Evolutionary conservation across 2,888 invertebrate species (phyloP), one percentile per base, ranked within the genome.

Genomic region (Erebia epiphron): DNA sequence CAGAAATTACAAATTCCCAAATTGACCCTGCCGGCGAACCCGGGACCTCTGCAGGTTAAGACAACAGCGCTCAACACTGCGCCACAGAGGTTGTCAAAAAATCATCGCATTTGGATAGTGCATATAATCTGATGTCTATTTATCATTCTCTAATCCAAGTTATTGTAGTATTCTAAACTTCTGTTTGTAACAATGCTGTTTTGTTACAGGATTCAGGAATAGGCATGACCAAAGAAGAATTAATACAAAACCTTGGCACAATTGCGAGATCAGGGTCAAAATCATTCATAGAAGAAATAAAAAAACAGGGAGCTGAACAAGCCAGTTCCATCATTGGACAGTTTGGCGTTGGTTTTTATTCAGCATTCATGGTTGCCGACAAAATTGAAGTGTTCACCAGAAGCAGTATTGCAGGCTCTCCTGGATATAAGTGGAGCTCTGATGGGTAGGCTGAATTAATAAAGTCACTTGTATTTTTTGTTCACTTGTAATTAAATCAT

Each of bases 311-410:
- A 57, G 88, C 94, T 5, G 92, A 94, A 1, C 89, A 93, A 41
- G 95, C 95, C 13, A 96, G 95, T 64, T 96, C 96, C 75, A 98
- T 99, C 67, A 98, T 99, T 84, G 98, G 99, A 4, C 99, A 99
- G 87, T 99, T 99, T 94, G 99, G 99, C 77, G 99, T 99, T 18
- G 99, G 99, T 1, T 99, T 99, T 88, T 99, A 99, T 88, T 99
- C 99, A 14, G 96, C 97, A 0, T 99, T 99, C 86, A 99, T 99
- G 98, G 99, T 99, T 3, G 98, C 98, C 26, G 97, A 98, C 79
- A 97, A 96, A 84, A 98, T 99, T 41, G 98, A 98, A 82, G 99
- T 99, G 0, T 99, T 93, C 84, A 98, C 98, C 1, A 95, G 95
- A 82, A 96, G 97, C 70, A 95, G 96, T 71, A 88, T 90, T 63